Base-by-base conservation (phyloP, 1,140 invertebrate species). In the Homalodisca vitripennis region DNA sequence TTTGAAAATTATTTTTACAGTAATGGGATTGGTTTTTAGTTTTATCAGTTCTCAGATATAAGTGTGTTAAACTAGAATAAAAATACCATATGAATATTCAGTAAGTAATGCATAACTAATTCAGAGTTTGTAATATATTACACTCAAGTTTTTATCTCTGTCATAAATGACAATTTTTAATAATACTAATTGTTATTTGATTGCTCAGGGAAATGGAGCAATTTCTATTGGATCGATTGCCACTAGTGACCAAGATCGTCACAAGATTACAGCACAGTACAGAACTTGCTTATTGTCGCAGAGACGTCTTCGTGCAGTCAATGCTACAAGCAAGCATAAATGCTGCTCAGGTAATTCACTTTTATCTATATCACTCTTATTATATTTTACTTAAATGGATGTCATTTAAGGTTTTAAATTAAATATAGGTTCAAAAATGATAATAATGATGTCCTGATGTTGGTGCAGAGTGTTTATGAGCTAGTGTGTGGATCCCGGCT, bases 181-280 rank as follows among this genome's bases (percentile, higher is more conserved):
- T n/a, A n/a, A n/a, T n/a, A n/a, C n/a, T n/a, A n/a, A n/a, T n/a
- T n/a, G n/a, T n/a, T 63, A 32, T 31, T 14, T 63, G n/a, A n/a
- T 31, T 73, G 76, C 76, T 13, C 71, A 84, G 88, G 75, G 83
- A 86, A 72, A 83, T 89, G 78, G 82, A 89, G 48, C 77, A 81
- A 34, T 90, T 89, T 73, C 85, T 93, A 68, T 87, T 94, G 77
- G 89, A 94, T 67, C 91, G 94, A 74, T 89, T 92, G 48, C 85
- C 89, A 0, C 80, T 95, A 26, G 78, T 96, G 17, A 92, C 95
- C 79, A 85, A 88, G 1, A 86, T 93, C 76, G 77, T 95, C 30
- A 88, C 91, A 75, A 84, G 89, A 62, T 79, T 95, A 32, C 84
- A 89, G 12, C 80, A 86, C 72, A 82, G 86, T 53, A 84, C 87